phyloP scores from a whole-genome alignment of 2,797 vertebrate genomes.

The Rallus crepitans region DNA sequence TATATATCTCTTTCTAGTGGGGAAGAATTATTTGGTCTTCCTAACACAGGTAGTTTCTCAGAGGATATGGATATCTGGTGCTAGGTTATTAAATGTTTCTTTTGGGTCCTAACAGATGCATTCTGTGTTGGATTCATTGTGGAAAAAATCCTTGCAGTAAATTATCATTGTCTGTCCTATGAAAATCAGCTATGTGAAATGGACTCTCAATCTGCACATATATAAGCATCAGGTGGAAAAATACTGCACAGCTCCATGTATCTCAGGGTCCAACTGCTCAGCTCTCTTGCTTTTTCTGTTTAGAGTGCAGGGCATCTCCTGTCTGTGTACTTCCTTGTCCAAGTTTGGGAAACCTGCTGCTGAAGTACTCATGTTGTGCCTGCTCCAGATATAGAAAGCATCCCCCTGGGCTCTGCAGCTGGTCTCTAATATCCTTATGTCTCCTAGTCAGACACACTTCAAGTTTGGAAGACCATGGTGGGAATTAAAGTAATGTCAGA shows the following conservation, averaged over 20 bases:
- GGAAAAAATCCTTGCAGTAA: background rate
- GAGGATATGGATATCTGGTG: background rate
- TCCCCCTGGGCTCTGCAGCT: background rate
- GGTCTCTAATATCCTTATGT: background rate
- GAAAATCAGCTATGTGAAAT: background rate
- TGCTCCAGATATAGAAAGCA: background rate
- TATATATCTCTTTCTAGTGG: constrained; percentile 82
- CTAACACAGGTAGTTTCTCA: constrained; percentile 77
- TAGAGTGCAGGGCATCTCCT: background rate
- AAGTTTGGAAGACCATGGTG: background rate
- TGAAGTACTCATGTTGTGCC: background rate
- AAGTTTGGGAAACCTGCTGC: background rate
- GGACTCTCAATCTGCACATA: background rate
- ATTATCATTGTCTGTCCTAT: background rate
- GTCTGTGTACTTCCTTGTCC: background rate
- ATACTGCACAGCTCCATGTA: background rate
- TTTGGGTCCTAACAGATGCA: background rate
- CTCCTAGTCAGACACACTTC: background rate
- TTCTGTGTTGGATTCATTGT: background rate
- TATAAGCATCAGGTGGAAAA: background rate
- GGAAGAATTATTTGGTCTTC: constrained; percentile 87
- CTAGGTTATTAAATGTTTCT: background rate
- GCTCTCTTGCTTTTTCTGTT: background rate
- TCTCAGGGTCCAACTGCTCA: background rate
- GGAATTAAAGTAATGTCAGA: background rate